Percentiles rank a stretch among this genome's conserved stretches.
Conservation (phyloP, 2,113 vertebrate genomes). For the Rhea pennata region DNA sequence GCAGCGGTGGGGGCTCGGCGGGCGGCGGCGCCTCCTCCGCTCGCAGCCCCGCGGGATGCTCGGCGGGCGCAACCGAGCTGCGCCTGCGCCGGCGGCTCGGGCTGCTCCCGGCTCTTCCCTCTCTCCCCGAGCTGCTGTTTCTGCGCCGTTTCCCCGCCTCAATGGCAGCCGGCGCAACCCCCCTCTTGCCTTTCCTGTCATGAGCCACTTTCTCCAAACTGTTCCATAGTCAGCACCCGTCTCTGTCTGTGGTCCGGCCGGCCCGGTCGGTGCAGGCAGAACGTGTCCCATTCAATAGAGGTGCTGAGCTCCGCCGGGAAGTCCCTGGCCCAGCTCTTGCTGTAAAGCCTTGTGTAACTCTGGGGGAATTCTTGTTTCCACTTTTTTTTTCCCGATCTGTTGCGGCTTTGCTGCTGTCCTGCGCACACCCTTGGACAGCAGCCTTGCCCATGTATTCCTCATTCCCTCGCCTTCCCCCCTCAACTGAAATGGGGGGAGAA, state of each 20-base stretch:
- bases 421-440: rapidly evolving
- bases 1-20: too few species aligned
- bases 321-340: background rate
- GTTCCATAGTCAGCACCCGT: background rate
- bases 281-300: background rate
- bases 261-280: background rate
- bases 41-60: too few species aligned
- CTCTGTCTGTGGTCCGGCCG: too few species aligned
- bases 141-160: too few species aligned
- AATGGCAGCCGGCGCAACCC: too few species aligned
- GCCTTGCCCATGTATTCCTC: background rate
- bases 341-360: background rate
- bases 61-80: too few species aligned
- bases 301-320: background rate
- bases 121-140: too few species aligned
- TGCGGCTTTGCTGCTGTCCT: background rate
- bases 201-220: background rate
- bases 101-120: too few species aligned
- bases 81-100: too few species aligned
- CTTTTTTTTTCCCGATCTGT: background rate
- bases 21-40: too few species aligned
- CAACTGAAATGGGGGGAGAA: background rate
- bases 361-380: background rate
- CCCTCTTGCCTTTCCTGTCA: background rate
- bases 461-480: background rate